Percentiles rank a stretch among this genome's conserved stretches.
These are phyloP conservation scores for Hypomecis atomaria DNA, from an alignment of 2,888 invertebrate genomes.

Conservation along the genomic window DNA sequence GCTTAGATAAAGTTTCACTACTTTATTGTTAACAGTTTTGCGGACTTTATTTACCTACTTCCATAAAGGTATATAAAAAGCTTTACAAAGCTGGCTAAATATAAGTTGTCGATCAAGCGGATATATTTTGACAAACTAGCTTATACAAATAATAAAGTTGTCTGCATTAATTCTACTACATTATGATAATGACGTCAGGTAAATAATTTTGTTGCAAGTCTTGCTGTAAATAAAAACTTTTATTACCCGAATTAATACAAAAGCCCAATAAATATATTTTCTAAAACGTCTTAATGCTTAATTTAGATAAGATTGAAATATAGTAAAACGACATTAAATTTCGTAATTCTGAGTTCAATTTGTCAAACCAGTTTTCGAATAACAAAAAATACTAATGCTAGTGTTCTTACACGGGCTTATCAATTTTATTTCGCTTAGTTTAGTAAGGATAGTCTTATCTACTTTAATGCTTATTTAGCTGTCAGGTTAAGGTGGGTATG, in stretches of 20 bases:
- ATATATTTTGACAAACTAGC: background rate
- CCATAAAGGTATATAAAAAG: too few species aligned
- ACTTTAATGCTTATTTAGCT: constrained; percentile 41
- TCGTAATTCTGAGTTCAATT: background rate
- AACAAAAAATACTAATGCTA: constrained; percentile 9
- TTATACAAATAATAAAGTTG: background rate
- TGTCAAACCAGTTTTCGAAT: background rate
- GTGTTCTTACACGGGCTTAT: constrained; percentile 5
- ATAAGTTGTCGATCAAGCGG: too few species aligned
- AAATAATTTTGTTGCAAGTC: background rate
- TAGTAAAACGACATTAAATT: background rate
- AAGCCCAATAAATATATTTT: background rate
- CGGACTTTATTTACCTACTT: background rate
- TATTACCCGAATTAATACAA: background rate
- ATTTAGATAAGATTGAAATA: constrained; percentile 4
- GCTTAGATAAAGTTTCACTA: constrained; percentile 1
- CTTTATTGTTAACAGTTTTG: constrained; percentile 2
- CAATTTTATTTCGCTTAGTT: constrained; percentile 1
- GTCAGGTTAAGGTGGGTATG: constrained; percentile 39
- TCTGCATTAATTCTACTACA: background rate
- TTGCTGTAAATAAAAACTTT: background rate
- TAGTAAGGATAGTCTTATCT: constrained; percentile 34
- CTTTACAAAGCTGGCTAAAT: background rate
- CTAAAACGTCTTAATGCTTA: background rate
- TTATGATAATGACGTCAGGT: background rate